These are phyloP conservation scores for Cheirogaleus medius DNA, from an alignment of 2,113 vertebrate species.

Conservation along the genomic window DNA sequence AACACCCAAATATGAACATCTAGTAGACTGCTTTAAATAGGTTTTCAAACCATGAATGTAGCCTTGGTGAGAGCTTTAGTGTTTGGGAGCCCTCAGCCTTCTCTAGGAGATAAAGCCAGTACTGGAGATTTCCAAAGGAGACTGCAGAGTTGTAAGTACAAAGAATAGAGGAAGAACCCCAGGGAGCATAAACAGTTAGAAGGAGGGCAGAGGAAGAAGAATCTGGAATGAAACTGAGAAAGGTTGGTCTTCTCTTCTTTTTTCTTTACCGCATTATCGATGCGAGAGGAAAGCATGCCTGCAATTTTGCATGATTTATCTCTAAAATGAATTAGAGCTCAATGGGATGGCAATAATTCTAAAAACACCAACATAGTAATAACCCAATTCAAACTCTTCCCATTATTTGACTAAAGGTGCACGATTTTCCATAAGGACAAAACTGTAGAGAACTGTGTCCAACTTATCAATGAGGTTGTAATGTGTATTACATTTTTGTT, in stretches of 20 bases:
- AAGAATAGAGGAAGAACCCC: too few species aligned
- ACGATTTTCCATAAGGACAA: neutral
- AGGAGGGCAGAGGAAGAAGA: neutral
- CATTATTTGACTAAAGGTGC: neutral
- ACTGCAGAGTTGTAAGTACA: fast-evolving
- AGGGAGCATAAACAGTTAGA: too few species aligned
- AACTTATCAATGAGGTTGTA: neutral
- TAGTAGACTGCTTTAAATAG: neutral
- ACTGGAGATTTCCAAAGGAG: neutral
- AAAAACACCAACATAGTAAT: neutral
- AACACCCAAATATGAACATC: neutral
- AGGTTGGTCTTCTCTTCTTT: neutral
- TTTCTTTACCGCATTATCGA: neutral
- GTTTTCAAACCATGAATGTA: neutral
- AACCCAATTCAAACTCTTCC: neutral
- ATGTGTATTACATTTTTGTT: neutral
- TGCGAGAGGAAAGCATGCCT: neutral
- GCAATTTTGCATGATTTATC: neutral
- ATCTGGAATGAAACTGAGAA: neutral
- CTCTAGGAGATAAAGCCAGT: neutral
- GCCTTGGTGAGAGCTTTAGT: neutral
- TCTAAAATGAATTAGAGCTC: neutral
- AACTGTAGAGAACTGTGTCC: neutral
- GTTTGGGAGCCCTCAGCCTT: neutral
- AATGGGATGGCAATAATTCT: neutral